Evolutionary conservation across 2,888 invertebrate genomes (phyloP), one percentile per base, ranked within the genome.

Genomic region (Drosophila emarginata): DNA sequence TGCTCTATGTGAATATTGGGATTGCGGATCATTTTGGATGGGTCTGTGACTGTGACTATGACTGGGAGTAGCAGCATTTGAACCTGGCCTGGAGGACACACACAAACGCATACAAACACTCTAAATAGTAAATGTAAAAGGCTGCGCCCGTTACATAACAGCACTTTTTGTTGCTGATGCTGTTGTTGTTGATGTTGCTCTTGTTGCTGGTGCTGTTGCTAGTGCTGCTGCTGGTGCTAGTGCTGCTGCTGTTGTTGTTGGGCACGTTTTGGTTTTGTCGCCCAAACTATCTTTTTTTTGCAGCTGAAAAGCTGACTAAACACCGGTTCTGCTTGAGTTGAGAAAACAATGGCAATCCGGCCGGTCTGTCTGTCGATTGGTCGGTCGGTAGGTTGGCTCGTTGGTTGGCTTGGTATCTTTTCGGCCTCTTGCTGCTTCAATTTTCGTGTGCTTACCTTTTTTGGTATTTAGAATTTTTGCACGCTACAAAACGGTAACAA

Each of bases 61-160:
- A 21, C 40, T 50, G 56, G 51, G 50, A 54, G 54, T 36, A 54
- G 57, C 61, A 69, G 72, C 66, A 40, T 54, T 54, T 54, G 32
- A 54, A 54, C 54, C 54, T 54, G 54, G 53, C 78, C 80, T 75
- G 66, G 78, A 73, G 72, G 76, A 56, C 69, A 66, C 61, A 60
- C 69, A 66, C 61, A 60, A 65, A 61, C 78, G 40, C 59, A 60
- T 68, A 54, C 73, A 58, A 18, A 54, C 53, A 66, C 53, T 59
- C 40, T 18, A 66, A 70, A 79, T 79, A 15, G 45, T 45, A 70
- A 68, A 65, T 77, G 84, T 74, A 77, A 80, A 78, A 87, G 87
- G 67, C 74, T 72, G 61, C 67, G 64, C 72, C 80, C 86, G 81
- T 87, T 81, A 81, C 72, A 84, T 85, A 87, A 81, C 81, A 76